Evolutionary conservation across 1,140 invertebrate genomes (phyloP), one percentile per base, ranked within the genome.

Genomic region (Eulimnadia texana): DNA sequence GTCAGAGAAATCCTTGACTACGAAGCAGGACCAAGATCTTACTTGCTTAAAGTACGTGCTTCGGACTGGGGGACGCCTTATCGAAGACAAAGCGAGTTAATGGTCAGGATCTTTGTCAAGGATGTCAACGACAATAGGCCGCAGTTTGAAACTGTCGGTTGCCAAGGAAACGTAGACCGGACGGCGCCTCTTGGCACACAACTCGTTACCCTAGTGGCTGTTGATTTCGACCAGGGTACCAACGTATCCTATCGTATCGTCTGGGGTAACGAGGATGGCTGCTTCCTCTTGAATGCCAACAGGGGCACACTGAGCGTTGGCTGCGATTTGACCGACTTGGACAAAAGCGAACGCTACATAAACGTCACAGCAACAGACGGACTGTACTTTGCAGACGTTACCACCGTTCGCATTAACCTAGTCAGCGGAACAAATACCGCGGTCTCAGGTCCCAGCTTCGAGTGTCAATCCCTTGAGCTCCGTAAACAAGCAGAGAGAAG

Each of bases 41-140:
- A 93, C 68, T 74, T 84, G 2, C 72, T 97, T 6, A 64, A 67
- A 52, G 66, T 70, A 27, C 75, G 93, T 19, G 93, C 93, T 0
- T 92, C 90, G 11, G 94, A 98, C 72, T 95, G 93, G 93, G 93
- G 93, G 0, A 71, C 85, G 60, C 93, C 93, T 0, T 94, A 87
- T 71, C 78, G 88, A 28, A 74, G 91, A 57, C 90, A 97, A 72
- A 87, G 88, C 1, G 90, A 98, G 75, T 88, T 88, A 78, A 79
- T 83, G 28, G 71, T 97, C 0, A 82, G 80, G 24, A 83, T 97
- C 13, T 82, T 79, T 52, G 70, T 98, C 2, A 79, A 81, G 60
- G 90, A 96, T 73, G 80, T 93, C 0, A 97, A 98, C 74, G 94
- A 97, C 70, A 95, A 97, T 72, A 75, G 90, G 47, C 93, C 94